A percentile compares a stretch with the other conserved stretches of the same genome.
These are phyloP conservation scores for Notoglanidium macrostoma DNA, from an alignment of 2,797 vertebrate genomes.

Conservation along the genomic window DNA sequence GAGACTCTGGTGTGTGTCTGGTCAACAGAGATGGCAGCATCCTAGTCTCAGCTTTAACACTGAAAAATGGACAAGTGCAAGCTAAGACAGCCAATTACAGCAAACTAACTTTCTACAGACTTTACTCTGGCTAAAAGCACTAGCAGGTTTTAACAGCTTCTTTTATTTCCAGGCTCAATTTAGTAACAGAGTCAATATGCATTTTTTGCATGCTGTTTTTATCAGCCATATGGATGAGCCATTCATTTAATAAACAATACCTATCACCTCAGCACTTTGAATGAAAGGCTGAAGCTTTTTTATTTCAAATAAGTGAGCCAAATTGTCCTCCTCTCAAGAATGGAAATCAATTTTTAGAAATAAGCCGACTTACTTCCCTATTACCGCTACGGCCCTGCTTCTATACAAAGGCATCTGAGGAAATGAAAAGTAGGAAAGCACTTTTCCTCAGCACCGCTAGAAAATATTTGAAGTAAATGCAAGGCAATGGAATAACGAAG, in stretches of 20 bases:
- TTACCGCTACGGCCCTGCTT: background rate
- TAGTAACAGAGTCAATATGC: conserved; percentile 1
- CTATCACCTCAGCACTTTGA: background rate
- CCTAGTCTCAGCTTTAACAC: conserved; percentile 48
- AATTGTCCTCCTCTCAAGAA: background rate
- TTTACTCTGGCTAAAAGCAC: conserved; percentile 14
- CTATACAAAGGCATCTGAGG: background rate
- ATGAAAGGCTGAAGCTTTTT: conserved; percentile 46
- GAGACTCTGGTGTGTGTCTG: conserved; percentile 56
- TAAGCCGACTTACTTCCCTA: background rate
- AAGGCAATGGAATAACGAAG: background rate
- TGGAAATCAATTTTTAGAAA: background rate
- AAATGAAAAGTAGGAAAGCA: background rate
- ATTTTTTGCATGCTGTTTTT: conserved; percentile 26
- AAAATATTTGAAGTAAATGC: conserved; percentile 11
- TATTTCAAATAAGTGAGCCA: conserved; percentile 19
- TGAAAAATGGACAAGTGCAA: conserved; percentile 37
- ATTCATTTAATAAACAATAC: conserved; percentile 1
- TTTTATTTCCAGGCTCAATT: conserved; percentile 37
- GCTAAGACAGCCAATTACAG: conserved; percentile 22
- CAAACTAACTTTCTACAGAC: conserved; percentile 24
- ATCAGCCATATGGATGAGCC: background rate
- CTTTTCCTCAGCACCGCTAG: background rate
- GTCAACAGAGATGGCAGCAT: conserved; percentile 45
- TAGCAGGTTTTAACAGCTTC: conserved; percentile 22